These are phyloP conservation scores for Phengaris arion DNA, from an alignment of 2,888 invertebrate species.

Conservation along the genomic window DNA sequence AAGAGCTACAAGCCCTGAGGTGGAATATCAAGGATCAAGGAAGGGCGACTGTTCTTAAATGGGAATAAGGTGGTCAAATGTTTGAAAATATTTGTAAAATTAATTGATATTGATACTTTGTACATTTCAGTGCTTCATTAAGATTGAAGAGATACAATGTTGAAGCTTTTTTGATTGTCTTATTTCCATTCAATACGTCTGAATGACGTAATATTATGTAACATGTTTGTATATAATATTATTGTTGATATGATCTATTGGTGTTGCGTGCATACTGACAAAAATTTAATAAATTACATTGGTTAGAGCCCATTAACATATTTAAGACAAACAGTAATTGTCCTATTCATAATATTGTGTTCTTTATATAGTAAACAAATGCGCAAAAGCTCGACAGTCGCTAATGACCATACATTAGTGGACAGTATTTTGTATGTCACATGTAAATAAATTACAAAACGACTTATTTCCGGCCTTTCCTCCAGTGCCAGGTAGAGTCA, in stretches of 20 bases:
- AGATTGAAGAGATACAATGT: too few species aligned
- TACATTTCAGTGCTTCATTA: too few species aligned
- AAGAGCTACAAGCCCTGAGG: too few species aligned
- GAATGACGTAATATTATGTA: too few species aligned
- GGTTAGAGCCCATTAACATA: background rate
- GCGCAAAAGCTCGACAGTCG: background rate
- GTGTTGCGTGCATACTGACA: background rate
- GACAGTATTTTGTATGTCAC: constrained; percentile 11
- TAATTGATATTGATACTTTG: too few species aligned
- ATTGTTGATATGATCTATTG: background rate
- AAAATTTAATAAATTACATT: background rate
- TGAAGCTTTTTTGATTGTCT: background rate
- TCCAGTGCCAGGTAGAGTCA: background rate
- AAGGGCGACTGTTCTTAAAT: too few species aligned
- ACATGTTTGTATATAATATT: background rate
- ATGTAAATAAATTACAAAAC: background rate
- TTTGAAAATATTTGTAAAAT: too few species aligned
- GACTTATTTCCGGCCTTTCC: background rate
- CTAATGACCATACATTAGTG: constrained; percentile 13
- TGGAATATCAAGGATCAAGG: too few species aligned
- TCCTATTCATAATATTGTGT: constrained; percentile 4
- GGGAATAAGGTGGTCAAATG: too few species aligned
- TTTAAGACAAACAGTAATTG: background rate
- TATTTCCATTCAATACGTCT: background rate
- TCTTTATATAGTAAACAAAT: constrained; percentile 17